Base-by-base conservation (phyloP, 2,113 vertebrate genomes). In the Isurus oxyrinchus region DNA sequence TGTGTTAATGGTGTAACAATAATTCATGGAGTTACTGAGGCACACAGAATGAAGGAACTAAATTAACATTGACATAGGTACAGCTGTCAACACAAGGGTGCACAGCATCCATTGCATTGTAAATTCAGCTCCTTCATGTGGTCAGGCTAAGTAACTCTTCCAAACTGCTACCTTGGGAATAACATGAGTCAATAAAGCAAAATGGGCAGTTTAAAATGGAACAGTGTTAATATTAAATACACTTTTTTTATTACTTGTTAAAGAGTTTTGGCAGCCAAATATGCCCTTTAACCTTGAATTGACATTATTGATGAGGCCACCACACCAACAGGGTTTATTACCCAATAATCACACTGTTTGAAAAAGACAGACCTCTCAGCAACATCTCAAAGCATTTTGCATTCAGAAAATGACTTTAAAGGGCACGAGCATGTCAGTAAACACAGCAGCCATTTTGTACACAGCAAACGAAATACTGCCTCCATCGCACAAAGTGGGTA, bases 211-310 rank as follows among this genome's bases (percentile, higher is more conserved):
- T 63, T 94, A 94, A 94, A 94, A 94, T 94, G 59, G 90, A 40
- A 63, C 59, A 10, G 55, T 31, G 27, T 91, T 59, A 61, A 91
- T 91, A 91, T 91, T 91, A 61, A 61, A 57, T 7, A 63, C 61
- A 40, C 31, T 44, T 84, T 94, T 93, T 94, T 94, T 66, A 63
- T 94, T 94, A 94, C 90, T 94, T 40, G n/a, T 40, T 94, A 94
- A 94, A 94, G 31, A 21, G 90, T 63, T 63, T n/a, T 94, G 90
- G 59, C 90, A 94, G 90, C 59, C 21, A 94, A 40, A 94, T 63
- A 40, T 66, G 59, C 90, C 90, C 90, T 93, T 63, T 93, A 63
- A 94, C 59, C 90, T 94, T 40, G 59, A 66, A 66, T 40, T 66
- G 59, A 94, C 90, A 94, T 94, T 94, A 40, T 40, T 94, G 35